Evolutionary conservation across 2,797 vertebrate species (phyloP).

Genomic region (Mallotus villosus): DNA sequence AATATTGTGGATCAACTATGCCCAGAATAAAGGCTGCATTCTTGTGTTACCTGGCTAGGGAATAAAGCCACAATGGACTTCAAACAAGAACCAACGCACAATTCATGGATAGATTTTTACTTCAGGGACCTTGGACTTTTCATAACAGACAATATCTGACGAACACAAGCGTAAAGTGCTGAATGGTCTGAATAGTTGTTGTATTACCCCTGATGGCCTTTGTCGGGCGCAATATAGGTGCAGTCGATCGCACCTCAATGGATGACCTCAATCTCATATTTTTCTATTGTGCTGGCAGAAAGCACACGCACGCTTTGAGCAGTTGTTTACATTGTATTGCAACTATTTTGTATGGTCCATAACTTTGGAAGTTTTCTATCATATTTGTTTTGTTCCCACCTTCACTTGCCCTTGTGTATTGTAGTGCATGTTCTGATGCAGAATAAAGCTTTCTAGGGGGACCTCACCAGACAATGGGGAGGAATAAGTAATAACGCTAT

Average conservation of each 20-base stretch:
- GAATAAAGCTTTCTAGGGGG: slow-evolving; percentile 15
- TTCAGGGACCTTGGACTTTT: slow-evolving; percentile 80
- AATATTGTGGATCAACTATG: slow-evolving; percentile 84
- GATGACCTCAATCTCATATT: slow-evolving; percentile 77
- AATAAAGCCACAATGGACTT: slow-evolving; percentile 80
- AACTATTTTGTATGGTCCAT: slow-evolving; percentile 47
- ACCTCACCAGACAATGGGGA: slow-evolving; percentile 17
- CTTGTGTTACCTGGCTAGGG: slow-evolving; percentile 81
- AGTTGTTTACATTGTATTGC: slow-evolving; percentile 59
- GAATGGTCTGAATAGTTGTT: slow-evolving; percentile 71
- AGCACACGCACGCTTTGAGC: slow-evolving; percentile 58
- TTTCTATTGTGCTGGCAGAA: slow-evolving; percentile 52
- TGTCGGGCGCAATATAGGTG: slow-evolving; percentile 71
- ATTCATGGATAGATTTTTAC: slow-evolving; percentile 79
- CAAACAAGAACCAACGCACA: slow-evolving; percentile 78
- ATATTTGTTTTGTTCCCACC: slow-evolving; percentile 35
- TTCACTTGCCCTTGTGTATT: slow-evolving; percentile 36
- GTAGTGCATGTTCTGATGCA: slow-evolving; percentile 18
- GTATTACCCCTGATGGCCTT: slow-evolving; percentile 73
- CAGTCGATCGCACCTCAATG: slow-evolving; percentile 62
- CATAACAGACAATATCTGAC: slow-evolving; percentile 72
- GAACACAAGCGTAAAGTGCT: slow-evolving; percentile 69
- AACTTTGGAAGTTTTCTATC: slow-evolving; percentile 48
- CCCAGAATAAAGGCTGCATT: slow-evolving; percentile 76
- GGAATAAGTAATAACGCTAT: slow-evolving; percentile 5